phyloP scores from a whole-genome alignment of 2,797 vertebrate species.

The Alauda arvensis region DNA sequence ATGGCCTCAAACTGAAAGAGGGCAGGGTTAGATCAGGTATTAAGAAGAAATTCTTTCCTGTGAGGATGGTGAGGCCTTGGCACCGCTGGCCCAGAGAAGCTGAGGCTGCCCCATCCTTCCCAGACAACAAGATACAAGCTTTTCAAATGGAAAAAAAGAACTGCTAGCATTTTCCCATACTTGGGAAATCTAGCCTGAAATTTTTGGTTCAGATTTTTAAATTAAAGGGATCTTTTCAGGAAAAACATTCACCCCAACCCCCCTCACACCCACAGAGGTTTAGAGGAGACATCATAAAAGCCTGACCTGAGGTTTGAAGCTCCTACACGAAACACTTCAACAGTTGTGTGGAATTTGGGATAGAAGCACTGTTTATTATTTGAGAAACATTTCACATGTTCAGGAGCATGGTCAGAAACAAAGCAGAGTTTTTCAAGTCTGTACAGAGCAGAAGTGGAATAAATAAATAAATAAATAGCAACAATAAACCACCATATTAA shows the following conservation, averaged over 20 bases:
- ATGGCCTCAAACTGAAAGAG: not conserved
- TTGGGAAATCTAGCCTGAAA: not conserved
- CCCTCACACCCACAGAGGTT: not conserved
- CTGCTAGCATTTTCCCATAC: not conserved
- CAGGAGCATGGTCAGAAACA: not conserved
- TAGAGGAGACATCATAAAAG: not conserved
- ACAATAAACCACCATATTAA: not conserved
- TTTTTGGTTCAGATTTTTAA: not conserved
- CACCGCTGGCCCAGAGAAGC: fast-evolving
- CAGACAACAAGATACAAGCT: not conserved
- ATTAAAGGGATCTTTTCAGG: not conserved
- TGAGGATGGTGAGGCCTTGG: not conserved
- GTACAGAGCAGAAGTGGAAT: not conserved
- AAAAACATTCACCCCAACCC: not conserved
- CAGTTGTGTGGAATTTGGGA: not conserved
- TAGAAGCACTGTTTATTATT: not conserved
- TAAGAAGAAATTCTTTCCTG: not conserved
- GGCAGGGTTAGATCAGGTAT: not conserved
- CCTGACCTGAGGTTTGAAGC: not conserved
- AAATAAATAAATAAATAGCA: not conserved
- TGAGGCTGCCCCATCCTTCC: not conserved
- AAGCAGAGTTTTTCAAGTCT: not conserved
- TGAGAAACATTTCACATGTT: not conserved
- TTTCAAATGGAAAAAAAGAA: not conserved
- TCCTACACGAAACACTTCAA: not conserved